Conservation (phyloP, 2,113 vertebrate species). For the Antennarius striatus region DNA sequence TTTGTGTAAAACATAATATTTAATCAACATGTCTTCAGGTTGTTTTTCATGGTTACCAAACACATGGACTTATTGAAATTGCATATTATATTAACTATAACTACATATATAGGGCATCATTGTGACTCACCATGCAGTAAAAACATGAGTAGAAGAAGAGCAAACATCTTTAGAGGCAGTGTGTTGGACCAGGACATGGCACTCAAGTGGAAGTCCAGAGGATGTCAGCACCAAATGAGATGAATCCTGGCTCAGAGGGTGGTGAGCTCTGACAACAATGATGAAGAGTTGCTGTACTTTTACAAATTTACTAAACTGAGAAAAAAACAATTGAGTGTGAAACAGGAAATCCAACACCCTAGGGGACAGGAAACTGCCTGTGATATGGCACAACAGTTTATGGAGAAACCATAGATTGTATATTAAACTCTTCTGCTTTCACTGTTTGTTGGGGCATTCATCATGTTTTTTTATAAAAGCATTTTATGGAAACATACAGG, state of each 20-base stretch:
- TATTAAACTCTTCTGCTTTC: background rate
- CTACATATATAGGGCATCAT: background rate
- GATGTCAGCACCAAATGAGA: background rate
- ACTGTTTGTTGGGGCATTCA: background rate
- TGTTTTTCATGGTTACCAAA: no score
- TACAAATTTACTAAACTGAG: no score
- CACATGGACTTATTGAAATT: background rate
- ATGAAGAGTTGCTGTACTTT: background rate
- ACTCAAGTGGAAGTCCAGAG: background rate
- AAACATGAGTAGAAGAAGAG: slow-evolving; percentile 37
- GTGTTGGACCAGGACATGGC: slow-evolving; percentile 13
- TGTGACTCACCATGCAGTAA: slow-evolving; percentile 66
- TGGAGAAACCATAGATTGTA: background rate
- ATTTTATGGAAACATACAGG: background rate
- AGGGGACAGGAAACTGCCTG: slow-evolving; percentile 42
- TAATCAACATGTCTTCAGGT: no score
- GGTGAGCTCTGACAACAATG: background rate
- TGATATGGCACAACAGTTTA: slow-evolving; percentile 8
- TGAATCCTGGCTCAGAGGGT: background rate
- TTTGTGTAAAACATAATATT: no score
- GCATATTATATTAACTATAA: background rate
- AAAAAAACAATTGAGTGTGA: no score
- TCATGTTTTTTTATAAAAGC: background rate
- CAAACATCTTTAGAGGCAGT: slow-evolving; percentile 29
- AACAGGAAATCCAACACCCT: slow-evolving; percentile 24